A percentile compares a stretch with the other conserved stretches of the same genome.
These are phyloP conservation scores for Clusia tigrina DNA, from an alignment of 2,888 invertebrate genomes.

Conservation along the genomic window DNA sequence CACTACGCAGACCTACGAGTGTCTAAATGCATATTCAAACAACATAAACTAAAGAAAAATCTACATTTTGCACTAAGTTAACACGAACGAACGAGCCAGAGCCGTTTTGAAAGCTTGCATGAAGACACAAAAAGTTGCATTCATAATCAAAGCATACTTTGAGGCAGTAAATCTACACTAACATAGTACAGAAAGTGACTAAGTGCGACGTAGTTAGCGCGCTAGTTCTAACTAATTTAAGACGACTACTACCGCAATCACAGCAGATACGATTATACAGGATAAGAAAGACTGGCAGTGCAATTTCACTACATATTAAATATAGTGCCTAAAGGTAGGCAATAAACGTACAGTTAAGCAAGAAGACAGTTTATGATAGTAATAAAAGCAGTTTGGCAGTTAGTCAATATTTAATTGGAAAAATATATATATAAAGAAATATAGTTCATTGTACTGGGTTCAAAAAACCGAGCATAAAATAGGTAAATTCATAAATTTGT, in stretches of 20 bases:
- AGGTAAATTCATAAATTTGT: no score
- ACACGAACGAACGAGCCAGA: background rate
- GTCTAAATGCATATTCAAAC: background rate
- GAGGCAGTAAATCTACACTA: background rate
- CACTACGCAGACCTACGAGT: background rate
- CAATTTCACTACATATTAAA: background rate
- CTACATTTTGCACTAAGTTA: background rate
- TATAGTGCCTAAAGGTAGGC: conserved; percentile 27
- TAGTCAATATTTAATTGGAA: conserved; percentile 48
- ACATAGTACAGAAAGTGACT: background rate
- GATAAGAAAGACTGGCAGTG: background rate
- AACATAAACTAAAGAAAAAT: background rate
- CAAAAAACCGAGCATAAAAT: no score
- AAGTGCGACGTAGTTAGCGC: background rate
- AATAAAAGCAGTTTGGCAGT: conserved; percentile 58
- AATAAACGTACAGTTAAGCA: conserved; percentile 19
- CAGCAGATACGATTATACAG: background rate
- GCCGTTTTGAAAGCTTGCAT: background rate
- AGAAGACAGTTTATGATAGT: conserved; percentile 17
- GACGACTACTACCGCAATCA: background rate
- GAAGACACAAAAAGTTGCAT: no score
- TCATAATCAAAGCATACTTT: conserved; percentile 13
- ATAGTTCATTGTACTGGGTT: no score
- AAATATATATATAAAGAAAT: conserved; percentile 30
- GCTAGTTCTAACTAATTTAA: background rate